Percentiles rank a stretch among this genome's conserved stretches.
Evolutionary conservation across 1,140 invertebrate species (phyloP).

Genomic region (Rhyzopertha dominica): DNA sequence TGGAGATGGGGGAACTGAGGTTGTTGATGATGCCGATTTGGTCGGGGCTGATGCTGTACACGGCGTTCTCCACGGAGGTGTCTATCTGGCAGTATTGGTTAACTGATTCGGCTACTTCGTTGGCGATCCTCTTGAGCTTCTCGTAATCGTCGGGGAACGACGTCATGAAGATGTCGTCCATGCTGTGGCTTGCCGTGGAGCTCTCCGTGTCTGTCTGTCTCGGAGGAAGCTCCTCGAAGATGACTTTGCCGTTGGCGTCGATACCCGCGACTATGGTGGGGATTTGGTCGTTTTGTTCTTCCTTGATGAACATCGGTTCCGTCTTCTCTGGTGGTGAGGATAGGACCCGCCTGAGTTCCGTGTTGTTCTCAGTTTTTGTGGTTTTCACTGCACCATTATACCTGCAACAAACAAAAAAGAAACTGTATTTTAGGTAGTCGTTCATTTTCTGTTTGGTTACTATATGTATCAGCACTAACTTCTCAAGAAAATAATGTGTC

Average conservation of each 20-base stretch:
- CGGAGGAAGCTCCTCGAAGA: slow-evolving; percentile 43
- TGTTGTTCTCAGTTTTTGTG: slow-evolving; percentile 42
- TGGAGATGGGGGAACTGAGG: slow-evolving; percentile 37
- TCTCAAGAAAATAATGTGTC: too few species aligned
- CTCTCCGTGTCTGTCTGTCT: slow-evolving; percentile 43
- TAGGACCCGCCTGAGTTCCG: slow-evolving; percentile 47
- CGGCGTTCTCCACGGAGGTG: slow-evolving; percentile 47
- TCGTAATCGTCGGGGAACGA: slow-evolving; percentile 67
- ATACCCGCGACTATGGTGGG: slow-evolving; percentile 46
- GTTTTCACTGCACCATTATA: slow-evolving; percentile 48
- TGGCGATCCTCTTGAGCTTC: slow-evolving; percentile 67
- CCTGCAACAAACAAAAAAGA: too few species aligned
- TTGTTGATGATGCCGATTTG: slow-evolving; percentile 44
- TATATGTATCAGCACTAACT: too few species aligned
- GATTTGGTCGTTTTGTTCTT: slow-evolving; percentile 45
- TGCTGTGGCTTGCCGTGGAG: slow-evolving; percentile 57
- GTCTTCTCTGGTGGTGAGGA: slow-evolving; percentile 49
- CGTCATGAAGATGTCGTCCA: slow-evolving; percentile 68
- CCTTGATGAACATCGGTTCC: slow-evolving; percentile 45
- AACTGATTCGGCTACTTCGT: slow-evolving; percentile 65
- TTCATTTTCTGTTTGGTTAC: too few species aligned
- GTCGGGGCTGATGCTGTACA: slow-evolving; percentile 49
- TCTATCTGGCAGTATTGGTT: slow-evolving; percentile 66
- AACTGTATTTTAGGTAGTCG: too few species aligned
- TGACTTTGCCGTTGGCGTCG: slow-evolving; percentile 45